These are phyloP conservation scores for Stenoptilia bipunctidactyla DNA, from an alignment of 2,888 invertebrate genomes.

Conservation along the genomic window DNA sequence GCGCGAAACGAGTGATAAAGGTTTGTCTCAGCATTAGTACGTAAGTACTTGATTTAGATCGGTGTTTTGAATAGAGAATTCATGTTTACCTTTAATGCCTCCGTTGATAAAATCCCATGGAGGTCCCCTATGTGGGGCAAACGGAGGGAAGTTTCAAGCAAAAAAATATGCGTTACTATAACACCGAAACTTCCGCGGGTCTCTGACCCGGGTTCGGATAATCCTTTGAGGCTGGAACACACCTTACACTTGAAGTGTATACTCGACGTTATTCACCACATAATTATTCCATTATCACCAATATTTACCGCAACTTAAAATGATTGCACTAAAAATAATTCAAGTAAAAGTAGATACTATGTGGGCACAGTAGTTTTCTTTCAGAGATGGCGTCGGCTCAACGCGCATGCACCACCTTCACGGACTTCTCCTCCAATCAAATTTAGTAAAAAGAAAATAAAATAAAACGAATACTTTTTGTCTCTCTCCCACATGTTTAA, in stretches of 20 bases:
- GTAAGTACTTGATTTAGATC: no score
- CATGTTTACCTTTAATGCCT: no score
- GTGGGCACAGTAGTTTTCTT: slow-evolving; percentile 52
- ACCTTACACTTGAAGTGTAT: slow-evolving; percentile 29
- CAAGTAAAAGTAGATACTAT: slow-evolving; percentile 43
- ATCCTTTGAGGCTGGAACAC: slow-evolving; percentile 15
- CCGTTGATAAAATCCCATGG: slow-evolving; percentile 36
- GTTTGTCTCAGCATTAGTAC: no score
- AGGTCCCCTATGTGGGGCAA: slow-evolving; percentile 33
- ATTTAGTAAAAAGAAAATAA: slow-evolving; percentile 9
- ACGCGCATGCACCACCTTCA: slow-evolving; percentile 71
- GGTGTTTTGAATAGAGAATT: no score
- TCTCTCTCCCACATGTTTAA: slow-evolving; percentile 16
- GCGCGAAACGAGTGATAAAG: slow-evolving; percentile 47
- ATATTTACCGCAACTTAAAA: slow-evolving; percentile 32
- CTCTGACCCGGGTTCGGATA: neutral
- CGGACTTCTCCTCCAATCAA: slow-evolving; percentile 49
- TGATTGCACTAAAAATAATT: slow-evolving; percentile 19
- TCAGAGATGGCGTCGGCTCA: slow-evolving; percentile 70
- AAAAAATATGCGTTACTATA: slow-evolving; percentile 67
- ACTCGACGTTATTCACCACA: slow-evolving; percentile 37
- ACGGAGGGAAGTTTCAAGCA: slow-evolving; percentile 49
- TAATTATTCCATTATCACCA: slow-evolving; percentile 8
- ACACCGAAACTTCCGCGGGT: slow-evolving; percentile 63
- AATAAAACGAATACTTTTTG: slow-evolving; percentile 30